Percentiles rank a stretch among this genome's conserved stretches.
These are phyloP conservation scores for Embidobia sp. DNA, from an alignment of 2,888 invertebrate species.

Conservation along the genomic window DNA sequence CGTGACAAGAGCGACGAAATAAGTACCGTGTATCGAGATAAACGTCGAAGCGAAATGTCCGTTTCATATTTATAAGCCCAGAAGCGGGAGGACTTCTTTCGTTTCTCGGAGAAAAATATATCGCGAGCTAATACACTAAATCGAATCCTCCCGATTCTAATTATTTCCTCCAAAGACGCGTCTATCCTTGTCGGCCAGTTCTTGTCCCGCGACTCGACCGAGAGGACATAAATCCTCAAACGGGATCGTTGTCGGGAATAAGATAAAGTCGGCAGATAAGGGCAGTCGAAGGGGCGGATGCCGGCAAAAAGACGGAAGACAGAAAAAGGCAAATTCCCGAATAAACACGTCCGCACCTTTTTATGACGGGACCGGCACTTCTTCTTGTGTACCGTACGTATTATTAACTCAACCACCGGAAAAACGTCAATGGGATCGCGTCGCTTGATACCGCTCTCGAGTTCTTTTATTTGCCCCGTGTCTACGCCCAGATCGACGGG, in stretches of 20 bases:
- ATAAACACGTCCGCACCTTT: constrained; percentile 80
- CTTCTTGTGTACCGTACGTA: constrained; percentile 78
- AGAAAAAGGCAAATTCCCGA: constrained; percentile 79
- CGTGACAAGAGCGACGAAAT: constrained; percentile 36
- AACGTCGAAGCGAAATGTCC: not conserved
- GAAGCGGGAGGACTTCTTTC: not conserved
- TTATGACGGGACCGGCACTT: constrained; percentile 73
- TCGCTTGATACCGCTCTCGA: constrained; percentile 50
- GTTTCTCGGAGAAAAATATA: constrained; percentile 17
- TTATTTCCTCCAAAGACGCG: constrained; percentile 26
- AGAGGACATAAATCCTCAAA: constrained; percentile 78
- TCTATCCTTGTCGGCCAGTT: constrained; percentile 12
- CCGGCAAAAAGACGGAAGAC: constrained; percentile 61
- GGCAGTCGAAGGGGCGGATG: constrained; percentile 60
- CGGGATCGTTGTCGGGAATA: constrained; percentile 78
- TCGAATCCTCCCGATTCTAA: constrained; percentile 26
- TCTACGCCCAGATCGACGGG: constrained; percentile 24
- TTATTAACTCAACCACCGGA: constrained; percentile 81
- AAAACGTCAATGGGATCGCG: constrained; percentile 79
- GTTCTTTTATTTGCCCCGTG: constrained; percentile 49
- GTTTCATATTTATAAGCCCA: constrained; percentile 38
- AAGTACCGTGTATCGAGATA: constrained; percentile 17
- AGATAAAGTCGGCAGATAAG: constrained; percentile 77
- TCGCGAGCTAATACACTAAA: constrained; percentile 12
- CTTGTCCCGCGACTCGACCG: constrained; percentile 66